Evolutionary conservation across 2,888 invertebrate species (phyloP), one percentile per base, ranked within the genome.

Genomic region (Caenorhabditis drosophilae): DNA sequence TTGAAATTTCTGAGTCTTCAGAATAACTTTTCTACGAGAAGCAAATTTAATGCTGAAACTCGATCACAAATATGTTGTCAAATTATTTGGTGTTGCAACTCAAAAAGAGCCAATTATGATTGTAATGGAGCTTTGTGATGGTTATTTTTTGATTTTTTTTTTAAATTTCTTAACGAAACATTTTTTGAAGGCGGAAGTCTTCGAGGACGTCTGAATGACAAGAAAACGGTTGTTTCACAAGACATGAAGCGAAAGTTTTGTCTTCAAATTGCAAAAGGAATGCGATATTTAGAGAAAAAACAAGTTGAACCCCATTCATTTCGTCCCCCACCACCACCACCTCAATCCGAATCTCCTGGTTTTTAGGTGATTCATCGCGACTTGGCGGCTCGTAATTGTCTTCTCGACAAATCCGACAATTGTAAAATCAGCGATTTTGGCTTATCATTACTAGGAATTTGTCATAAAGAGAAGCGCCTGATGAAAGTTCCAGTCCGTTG

Each of bases 351-450:
- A 3, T 20, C 4, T 40, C 11, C 18, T 20, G 4, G 36, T 31
- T 44, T 59, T 18, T 44, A 67, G 67, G 64, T 75, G 2, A 71
- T 73, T 31, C 75, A 73, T 51, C 70, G 75, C 1, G 75, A 75
- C 48, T 52, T 73, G 60, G 73, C 75, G 1, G 70, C 75, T 18
- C 47, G 75, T 9, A 75, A 75, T 51, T 56, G 64, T 16, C 68
- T 75, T 20, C 58, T 75, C 16, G 60, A 55, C 44, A 58, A 52
- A n/a, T 16, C 22, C 1, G 69, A 69, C 42, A 63, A 54, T 27
- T 69, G 67, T 44, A 74, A 77, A 58, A 76, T 77, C 47, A 73
- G 75, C 51, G 76, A 77, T 57, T 77, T 77, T 34, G 77, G 77
- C 0, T 58, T 77, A 12, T 71, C 71, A 3, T 55, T 77, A 2